A percentile compares a stretch with the other conserved stretches of the same genome.
Evolutionary conservation across 2,888 invertebrate genomes (phyloP).

Genomic region (Amphipoea lucens): DNA sequence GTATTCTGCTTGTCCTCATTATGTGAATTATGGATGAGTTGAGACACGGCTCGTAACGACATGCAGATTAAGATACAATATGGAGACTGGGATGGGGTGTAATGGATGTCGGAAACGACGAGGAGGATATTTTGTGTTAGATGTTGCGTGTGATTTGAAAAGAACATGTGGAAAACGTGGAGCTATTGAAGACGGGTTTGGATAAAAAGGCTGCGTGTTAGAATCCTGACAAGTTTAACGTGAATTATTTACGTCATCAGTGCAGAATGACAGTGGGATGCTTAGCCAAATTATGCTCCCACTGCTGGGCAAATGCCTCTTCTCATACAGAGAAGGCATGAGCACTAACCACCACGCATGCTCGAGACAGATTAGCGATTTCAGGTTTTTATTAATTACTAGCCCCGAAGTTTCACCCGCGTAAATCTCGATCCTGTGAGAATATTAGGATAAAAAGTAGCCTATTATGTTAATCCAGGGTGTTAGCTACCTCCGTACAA

Average conservation of each 20-base stretch:
- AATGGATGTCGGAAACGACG: slow-evolving; percentile 66
- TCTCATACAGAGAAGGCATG: no score
- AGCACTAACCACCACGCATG: not conserved
- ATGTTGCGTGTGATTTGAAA: slow-evolving; percentile 40
- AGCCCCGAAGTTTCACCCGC: no score
- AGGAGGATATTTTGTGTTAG: slow-evolving; percentile 74
- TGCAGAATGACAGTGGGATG: not conserved
- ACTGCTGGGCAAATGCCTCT: not conserved
- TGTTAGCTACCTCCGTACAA: no score
- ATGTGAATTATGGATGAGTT: slow-evolving; percentile 89
- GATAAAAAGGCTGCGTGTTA: slow-evolving; percentile 62
- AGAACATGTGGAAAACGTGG: not conserved
- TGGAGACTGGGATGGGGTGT: slow-evolving; percentile 63
- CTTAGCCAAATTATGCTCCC: not conserved
- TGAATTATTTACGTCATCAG: not conserved
- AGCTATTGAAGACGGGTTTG: slow-evolving; percentile 69
- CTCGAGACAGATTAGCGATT: slow-evolving; percentile 78
- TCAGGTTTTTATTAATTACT: not conserved
- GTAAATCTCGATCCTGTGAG: no score
- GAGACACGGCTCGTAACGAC: slow-evolving; percentile 84
- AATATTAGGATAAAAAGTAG: no score
- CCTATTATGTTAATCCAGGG: no score
- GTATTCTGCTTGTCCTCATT: slow-evolving; percentile 80
- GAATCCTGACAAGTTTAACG: not conserved
- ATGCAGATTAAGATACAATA: slow-evolving; percentile 87